Conservation (phyloP, 2,113 vertebrate genomes). For the Gallinago paraguaiae region DNA sequence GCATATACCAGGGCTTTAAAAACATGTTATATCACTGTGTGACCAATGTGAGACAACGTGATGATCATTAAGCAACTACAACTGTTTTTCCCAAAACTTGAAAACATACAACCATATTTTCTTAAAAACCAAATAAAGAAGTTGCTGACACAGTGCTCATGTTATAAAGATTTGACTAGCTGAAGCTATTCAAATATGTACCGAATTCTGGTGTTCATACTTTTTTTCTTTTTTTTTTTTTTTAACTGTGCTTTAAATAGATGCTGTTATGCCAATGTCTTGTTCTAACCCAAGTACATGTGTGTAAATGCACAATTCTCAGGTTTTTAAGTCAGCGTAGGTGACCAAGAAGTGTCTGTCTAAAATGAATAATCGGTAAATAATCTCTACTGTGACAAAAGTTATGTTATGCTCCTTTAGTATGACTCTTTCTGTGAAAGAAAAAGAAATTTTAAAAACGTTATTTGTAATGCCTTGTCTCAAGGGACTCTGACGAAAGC, state of each 20-base stretch:
- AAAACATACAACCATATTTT: background rate
- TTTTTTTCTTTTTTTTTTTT: background rate
- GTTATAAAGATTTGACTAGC: background rate
- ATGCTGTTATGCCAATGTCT: background rate
- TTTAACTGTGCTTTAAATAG: background rate
- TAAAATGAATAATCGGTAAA: background rate
- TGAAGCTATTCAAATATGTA: background rate
- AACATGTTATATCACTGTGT: background rate
- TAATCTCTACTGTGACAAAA: background rate
- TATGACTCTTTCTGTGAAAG: background rate
- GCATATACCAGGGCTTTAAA: background rate
- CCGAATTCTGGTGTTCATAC: background rate
- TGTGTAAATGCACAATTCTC: background rate
- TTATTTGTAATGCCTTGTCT: background rate
- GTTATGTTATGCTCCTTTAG: background rate
- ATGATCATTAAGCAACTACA: background rate
- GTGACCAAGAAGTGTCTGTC: background rate
- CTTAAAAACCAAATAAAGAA: accelerated
- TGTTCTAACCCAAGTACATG: background rate
- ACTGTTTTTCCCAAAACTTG: background rate
- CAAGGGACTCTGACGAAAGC: background rate
- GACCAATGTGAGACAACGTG: background rate
- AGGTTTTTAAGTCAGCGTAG: background rate
- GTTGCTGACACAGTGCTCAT: background rate
- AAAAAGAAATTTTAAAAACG: background rate